Base-by-base conservation (phyloP, 2,113 vertebrate species). In the Vombatus ursinus region DNA sequence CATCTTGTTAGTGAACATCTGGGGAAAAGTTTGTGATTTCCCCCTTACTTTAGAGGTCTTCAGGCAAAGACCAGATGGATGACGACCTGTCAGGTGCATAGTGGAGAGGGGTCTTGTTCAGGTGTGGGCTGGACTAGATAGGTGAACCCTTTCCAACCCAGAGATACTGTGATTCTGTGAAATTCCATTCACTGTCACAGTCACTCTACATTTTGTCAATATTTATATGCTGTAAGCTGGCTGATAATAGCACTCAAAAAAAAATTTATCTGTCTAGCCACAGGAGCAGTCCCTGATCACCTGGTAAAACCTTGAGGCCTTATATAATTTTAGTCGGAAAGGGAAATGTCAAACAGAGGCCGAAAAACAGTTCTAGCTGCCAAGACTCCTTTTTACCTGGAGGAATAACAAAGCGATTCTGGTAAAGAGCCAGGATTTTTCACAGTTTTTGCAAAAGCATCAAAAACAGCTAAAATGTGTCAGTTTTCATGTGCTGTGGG, bases 271-370 rank as follows among this genome's bases (percentile, higher is more conserved):
- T 1, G 94, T 95, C 93, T 90, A 51, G 97, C 96, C 95, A 89
- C n/a, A 93, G 89, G 94, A 28, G 92, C 19, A 50, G 92, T 95
- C 37, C 31, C 49, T 23, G 97, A 97, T 91, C 96, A 90, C 94
- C 90, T 94, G 95, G 50, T 89, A 28, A 9, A 84, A 93, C 97
- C 96, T 95, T 84, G 50, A 93, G 97, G 96, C 95, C 96, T 91
- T 96, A 0, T 91, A 50, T 57, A 94, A 90, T 92, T 97, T 90
- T 93, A 92, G 90, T 97, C 93, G 68, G 97, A 97, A 94, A 94
- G 96, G 96, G 95, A 61, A 94, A 95, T 94, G 94, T 96, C 97
- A 96, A 94, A 96, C 91, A 23, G 91, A 94, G 94, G 90, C 92
- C 96, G 95, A 94, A 96, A 97, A 96, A 94, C 93, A 94, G 95